phyloP scores from a whole-genome alignment of 1,140 invertebrate species.

The Eriocheir sinensis region DNA sequence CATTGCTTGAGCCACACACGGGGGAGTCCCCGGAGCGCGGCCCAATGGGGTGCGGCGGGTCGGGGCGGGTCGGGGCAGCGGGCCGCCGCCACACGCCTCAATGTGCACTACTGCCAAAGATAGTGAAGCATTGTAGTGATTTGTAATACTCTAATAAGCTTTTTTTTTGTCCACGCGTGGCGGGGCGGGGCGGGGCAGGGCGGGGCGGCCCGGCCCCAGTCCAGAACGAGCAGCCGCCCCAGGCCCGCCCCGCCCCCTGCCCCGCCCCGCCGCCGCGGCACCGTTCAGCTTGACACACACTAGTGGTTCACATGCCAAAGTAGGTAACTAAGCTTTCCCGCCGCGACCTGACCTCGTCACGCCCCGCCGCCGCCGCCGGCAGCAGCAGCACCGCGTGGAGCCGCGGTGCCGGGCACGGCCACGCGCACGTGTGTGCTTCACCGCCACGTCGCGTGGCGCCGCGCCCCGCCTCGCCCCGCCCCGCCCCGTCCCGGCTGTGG shows the following conservation, averaged over 20 bases:
- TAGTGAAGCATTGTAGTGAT: conserved; percentile 79
- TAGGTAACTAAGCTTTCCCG: conserved; percentile 75
- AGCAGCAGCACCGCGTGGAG: too few relatives aligned
- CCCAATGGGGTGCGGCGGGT: not conserved
- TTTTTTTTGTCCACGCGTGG: not conserved
- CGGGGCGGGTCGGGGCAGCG: not conserved
- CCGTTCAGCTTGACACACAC: conserved; percentile 75
- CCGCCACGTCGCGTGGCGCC: not conserved
- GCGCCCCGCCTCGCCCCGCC: not conserved
- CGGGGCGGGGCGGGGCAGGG: too few relatives aligned
- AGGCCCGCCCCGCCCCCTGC: too few relatives aligned
- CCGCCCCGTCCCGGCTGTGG: not conserved
- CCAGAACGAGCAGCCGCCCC: too few relatives aligned
- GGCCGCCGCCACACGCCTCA: conserved; percentile 69
- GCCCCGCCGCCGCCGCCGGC: not conserved
- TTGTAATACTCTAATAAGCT: conserved; percentile 74
- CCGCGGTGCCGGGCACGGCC: too few relatives aligned
- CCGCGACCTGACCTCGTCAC: conserved; percentile 45
- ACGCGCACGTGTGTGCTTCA: too few relatives aligned
- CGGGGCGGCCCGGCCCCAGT: too few relatives aligned
- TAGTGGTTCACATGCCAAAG: conserved; percentile 75
- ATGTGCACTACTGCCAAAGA: conserved; percentile 79
- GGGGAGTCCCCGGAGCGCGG: too few relatives aligned
- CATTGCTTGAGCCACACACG: too few relatives aligned
- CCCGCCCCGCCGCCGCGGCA: conserved; percentile 32